phyloP scores from a whole-genome alignment of 2,888 invertebrate species.

The Pandemis corylana region DNA sequence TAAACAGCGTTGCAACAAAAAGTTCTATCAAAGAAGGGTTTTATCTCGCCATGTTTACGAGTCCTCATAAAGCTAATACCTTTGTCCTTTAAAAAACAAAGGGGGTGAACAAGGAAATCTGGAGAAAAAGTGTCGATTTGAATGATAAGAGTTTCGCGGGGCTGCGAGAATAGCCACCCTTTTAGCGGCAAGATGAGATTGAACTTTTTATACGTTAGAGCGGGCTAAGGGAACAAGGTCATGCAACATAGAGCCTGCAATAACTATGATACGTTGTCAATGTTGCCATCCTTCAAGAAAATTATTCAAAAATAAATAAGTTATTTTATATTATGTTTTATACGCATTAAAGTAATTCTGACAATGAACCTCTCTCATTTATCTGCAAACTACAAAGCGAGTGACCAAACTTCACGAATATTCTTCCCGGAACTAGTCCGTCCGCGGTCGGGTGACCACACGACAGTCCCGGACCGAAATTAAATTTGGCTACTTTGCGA shows the following conservation, averaged over 20 bases:
- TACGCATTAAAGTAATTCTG: neutral
- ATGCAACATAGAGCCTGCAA: neutral
- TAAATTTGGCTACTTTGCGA: conserved; percentile 35
- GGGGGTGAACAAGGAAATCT: conserved; percentile 51
- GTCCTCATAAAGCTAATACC: conserved; percentile 68
- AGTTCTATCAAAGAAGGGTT: conserved; percentile 45
- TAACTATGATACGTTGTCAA: neutral
- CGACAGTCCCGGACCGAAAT: conserved; percentile 24
- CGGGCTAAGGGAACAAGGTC: conserved; percentile 1
- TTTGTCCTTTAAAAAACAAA: conserved; percentile 60
- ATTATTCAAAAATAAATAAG: no score
- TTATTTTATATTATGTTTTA: no score
- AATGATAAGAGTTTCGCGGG: conserved; percentile 35
- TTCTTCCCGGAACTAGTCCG: conserved; percentile 14
- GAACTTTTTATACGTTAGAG: conserved; percentile 3
- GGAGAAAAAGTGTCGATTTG: conserved; percentile 45
- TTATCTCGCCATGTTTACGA: conserved; percentile 72
- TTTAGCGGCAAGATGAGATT: conserved; percentile 9
- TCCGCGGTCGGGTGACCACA: conserved; percentile 21
- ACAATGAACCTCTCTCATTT: neutral
- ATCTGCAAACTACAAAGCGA: conserved; percentile 4
- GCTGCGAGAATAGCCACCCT: conserved; percentile 24
- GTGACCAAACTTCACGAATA: neutral
- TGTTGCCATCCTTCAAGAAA: no score
- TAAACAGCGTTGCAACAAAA: conserved; percentile 32